These are phyloP conservation scores for Phoronis australis DNA, from an alignment of 2,888 invertebrate genomes.

Conservation along the genomic window DNA sequence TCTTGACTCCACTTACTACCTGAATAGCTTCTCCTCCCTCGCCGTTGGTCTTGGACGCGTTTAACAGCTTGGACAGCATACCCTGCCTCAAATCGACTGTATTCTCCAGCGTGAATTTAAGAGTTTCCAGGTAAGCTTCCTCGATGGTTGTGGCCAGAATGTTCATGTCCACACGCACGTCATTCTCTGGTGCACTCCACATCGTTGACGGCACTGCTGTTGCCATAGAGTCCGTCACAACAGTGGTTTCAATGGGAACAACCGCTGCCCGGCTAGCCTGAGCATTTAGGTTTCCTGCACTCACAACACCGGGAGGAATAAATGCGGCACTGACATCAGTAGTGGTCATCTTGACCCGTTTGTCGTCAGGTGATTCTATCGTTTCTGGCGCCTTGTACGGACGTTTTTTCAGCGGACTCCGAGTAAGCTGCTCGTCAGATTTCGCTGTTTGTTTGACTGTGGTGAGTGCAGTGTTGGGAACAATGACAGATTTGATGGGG, in stretches of 20 bases:
- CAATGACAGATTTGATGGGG: no score
- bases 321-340: no score
- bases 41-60: no score
- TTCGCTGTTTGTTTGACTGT: conserved; percentile 18
- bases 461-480: no score
- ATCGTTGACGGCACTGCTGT: not conserved
- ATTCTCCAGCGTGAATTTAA: not conserved
- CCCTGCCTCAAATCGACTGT: not conserved
- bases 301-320: no score
- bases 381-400: conserved; percentile 14
- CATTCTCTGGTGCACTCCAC: not conserved
- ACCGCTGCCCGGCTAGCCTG: not conserved
- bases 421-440: conserved; percentile 30
- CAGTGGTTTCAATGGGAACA: not conserved
- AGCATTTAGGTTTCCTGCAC: not conserved
- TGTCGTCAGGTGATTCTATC: not conserved
- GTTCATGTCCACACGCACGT: not conserved
- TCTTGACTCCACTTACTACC: no score
- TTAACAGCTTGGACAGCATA: no score
- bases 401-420: conserved; percentile 48
- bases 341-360: not conserved
- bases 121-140: not conserved
- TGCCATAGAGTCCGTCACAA: not conserved
- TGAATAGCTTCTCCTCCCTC: no score
- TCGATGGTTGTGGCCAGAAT: not conserved